A percentile compares a stretch with the other conserved stretches of the same genome.
Evolutionary conservation across 2,797 vertebrate species (phyloP).

Genomic region (Champsocephalus gunnari): DNA sequence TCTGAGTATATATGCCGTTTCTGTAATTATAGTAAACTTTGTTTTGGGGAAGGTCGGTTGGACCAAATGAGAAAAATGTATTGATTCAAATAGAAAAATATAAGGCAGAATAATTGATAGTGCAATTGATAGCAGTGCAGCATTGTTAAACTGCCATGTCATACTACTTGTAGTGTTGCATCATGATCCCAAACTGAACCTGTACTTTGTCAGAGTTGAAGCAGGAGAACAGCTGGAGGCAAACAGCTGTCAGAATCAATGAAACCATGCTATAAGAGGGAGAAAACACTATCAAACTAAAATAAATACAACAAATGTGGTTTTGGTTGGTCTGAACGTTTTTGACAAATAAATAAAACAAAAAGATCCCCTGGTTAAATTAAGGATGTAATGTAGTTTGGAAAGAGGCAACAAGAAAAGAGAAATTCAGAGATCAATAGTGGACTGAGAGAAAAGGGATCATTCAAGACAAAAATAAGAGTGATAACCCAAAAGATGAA

Average conservation of each 20-base stretch:
- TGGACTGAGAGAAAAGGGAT: neutral
- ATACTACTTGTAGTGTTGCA: conserved; percentile 9
- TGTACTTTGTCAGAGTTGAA: conserved; percentile 45
- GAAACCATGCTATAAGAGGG: conserved; percentile 24
- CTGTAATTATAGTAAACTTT: too few species aligned
- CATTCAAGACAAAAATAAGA: conserved; percentile 1
- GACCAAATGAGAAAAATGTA: neutral
- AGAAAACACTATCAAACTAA: conserved; percentile 36
- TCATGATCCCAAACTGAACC: conserved; percentile 20
- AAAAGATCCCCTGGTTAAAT: conserved; percentile 12
- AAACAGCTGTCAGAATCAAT: conserved; percentile 60
- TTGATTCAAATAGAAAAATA: neutral
- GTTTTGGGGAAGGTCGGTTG: too few species aligned
- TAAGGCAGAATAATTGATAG: neutral
- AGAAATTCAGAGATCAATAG: conserved; percentile 30
- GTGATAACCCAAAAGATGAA: conserved; percentile 29
- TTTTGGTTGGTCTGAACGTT: conserved; percentile 32
- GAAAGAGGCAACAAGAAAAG: neutral
- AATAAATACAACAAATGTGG: conserved; percentile 35
- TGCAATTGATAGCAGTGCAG: neutral
- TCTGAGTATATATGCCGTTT: too few species aligned
- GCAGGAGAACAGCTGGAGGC: conserved; percentile 59
- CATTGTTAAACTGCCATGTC: conserved; percentile 1
- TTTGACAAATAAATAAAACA: conserved; percentile 23
- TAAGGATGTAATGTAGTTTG: conserved; percentile 22